Evolutionary conservation across 2,888 invertebrate genomes (phyloP).

Genomic region (Synanthedon tipuliformis): DNA sequence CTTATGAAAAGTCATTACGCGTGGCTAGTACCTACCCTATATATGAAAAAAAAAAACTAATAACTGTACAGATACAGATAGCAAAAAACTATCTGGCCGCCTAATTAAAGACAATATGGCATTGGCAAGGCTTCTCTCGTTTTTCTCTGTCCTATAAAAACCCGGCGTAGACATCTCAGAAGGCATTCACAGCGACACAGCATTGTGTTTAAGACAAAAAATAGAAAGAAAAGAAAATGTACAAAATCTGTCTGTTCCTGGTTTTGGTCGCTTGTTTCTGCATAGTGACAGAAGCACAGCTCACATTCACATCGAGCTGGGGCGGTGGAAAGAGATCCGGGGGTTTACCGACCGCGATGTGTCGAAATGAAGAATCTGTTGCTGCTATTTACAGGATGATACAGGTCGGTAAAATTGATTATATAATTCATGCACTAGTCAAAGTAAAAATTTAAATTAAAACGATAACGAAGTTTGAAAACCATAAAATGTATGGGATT

Average conservation of each 20-base stretch:
- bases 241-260: slow-evolving; percentile 25
- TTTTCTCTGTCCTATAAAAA: slow-evolving; percentile 22
- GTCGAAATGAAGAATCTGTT: slow-evolving; percentile 45
- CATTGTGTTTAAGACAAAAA: neutral
- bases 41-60: too few species aligned
- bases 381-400: slow-evolving; percentile 45
- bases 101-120: slow-evolving; percentile 12
- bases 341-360: slow-evolving; percentile 18
- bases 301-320: slow-evolving; percentile 72
- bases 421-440: too few species aligned
- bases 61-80: too few species aligned
- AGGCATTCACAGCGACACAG: neutral
- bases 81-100: too few species aligned
- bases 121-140: slow-evolving; percentile 26
- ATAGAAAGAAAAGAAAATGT: slow-evolving; percentile 21
- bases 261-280: slow-evolving; percentile 35
- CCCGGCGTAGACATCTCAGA: slow-evolving; percentile 12
- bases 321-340: slow-evolving; percentile 49
- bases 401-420: slow-evolving; percentile 26
- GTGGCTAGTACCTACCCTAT: too few species aligned
- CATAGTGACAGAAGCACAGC: slow-evolving; percentile 44
- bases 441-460: too few species aligned
- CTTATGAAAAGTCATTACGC: too few species aligned
- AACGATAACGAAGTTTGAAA: too few species aligned
- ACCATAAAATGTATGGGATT: neutral